Evolutionary conservation across 2,797 vertebrate genomes (phyloP).

Genomic region (Enteromius mattozi): DNA sequence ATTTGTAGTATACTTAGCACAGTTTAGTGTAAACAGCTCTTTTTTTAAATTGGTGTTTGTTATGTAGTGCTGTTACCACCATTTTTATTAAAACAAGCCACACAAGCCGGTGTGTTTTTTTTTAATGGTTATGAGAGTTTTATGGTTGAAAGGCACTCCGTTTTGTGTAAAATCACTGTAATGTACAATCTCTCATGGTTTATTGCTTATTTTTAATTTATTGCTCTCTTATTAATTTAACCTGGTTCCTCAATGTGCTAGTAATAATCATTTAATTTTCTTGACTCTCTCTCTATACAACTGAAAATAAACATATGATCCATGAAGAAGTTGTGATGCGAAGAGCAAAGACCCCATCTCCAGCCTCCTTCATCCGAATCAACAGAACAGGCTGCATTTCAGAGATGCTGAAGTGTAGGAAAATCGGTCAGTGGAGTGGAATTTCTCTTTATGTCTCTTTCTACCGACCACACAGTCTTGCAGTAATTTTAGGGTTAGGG

Average conservation of each 20-base stretch:
- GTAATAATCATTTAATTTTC: background rate
- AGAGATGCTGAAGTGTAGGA: constrained; percentile 54
- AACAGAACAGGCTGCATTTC: constrained; percentile 31
- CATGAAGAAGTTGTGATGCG: constrained; percentile 8
- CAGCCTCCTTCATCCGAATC: constrained; percentile 30
- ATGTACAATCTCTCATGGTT: background rate
- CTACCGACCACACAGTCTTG: constrained; percentile 56
- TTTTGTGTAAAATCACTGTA: constrained; percentile 8
- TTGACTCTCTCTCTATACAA: background rate
- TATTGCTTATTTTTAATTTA: background rate
- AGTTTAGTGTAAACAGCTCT: background rate
- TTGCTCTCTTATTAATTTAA: background rate
- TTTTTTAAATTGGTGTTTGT: background rate
- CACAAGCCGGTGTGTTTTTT: background rate
- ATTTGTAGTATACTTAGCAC: background rate
- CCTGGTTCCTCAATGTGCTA: background rate
- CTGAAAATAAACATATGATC: constrained; percentile 5
- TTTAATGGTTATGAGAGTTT: background rate
- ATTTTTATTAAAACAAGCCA: background rate
- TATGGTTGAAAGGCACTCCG: background rate
- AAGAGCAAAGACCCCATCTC: constrained; percentile 5
- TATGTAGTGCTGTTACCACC: background rate
- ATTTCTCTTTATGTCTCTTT: constrained; percentile 56
- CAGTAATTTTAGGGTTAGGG: constrained; percentile 57
- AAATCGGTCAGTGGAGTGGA: constrained; percentile 51